phyloP scores from a whole-genome alignment of 2,113 vertebrate genomes.

The Nyctereutes procyonoides region DNA sequence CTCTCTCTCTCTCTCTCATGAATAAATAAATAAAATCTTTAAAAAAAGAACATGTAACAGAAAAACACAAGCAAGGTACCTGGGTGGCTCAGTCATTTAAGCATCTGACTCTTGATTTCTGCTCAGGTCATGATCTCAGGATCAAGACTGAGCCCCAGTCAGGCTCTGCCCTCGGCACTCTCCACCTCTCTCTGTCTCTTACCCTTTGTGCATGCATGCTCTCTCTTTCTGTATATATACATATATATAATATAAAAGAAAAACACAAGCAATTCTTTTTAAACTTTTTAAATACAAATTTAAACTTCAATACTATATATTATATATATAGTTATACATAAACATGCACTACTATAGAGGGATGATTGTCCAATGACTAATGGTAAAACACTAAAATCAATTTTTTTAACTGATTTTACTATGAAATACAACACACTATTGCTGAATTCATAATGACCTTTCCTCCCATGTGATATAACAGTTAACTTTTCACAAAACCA shows the following conservation, averaged over 20 bases:
- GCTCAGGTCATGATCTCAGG: not conserved
- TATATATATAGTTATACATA: not conserved
- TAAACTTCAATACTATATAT: slow-evolving; percentile 9
- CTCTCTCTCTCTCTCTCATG: too few relatives aligned
- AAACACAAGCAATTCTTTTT: not conserved
- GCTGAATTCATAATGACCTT: not conserved
- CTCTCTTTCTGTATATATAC: not conserved
- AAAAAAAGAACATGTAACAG: not conserved
- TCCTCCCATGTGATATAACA: not conserved
- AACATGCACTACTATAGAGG: not conserved
- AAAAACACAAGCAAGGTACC: too few relatives aligned
- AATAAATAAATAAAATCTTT: too few relatives aligned
- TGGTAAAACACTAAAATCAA: not conserved
- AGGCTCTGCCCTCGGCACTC: not conserved
- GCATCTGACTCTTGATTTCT: not conserved
- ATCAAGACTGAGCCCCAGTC: not conserved
- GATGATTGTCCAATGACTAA: not conserved
- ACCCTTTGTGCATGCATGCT: not conserved
- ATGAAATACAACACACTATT: not conserved
- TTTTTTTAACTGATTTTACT: slow-evolving; percentile 1
- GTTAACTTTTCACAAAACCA: slow-evolving; percentile 26
- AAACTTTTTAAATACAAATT: slow-evolving; percentile 32
- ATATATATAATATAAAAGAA: not conserved
- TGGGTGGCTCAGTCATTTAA: not conserved
- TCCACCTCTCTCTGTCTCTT: not conserved